Conservation (phyloP, 2,113 vertebrate species). For the Equus quagga region DNA sequence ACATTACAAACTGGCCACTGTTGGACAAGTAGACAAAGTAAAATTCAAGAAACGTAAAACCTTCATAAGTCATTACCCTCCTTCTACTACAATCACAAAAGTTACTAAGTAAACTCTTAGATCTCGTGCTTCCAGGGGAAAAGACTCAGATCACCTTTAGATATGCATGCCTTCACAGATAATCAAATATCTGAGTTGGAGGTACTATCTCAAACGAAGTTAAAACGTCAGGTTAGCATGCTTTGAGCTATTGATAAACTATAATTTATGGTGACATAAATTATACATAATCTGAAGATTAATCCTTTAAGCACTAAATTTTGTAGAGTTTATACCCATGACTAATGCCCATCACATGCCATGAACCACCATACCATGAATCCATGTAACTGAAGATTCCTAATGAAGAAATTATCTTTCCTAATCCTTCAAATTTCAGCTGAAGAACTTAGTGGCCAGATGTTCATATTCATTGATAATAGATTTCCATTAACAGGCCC, state of each 20-base stretch:
- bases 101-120: neutral
- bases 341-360: constrained; percentile 31
- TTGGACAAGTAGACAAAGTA: constrained; percentile 50
- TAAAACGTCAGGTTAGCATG: constrained; percentile 4
- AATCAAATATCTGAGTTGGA: neutral
- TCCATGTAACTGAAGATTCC: neutral
- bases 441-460: neutral
- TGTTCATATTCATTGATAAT: neutral
- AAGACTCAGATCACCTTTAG: neutral
- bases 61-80: neutral
- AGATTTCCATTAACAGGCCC: neutral
- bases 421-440: constrained; percentile 7
- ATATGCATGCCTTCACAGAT: neutral
- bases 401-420: constrained; percentile 33
- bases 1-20: constrained; percentile 54
- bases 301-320: constrained; percentile 42
- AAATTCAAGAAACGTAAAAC: constrained; percentile 56
- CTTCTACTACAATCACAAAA: constrained; percentile 11
- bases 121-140: neutral
- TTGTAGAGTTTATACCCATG: neutral
- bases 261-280: constrained; percentile 25
- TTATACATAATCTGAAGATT: constrained; percentile 41
- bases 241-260: constrained; percentile 41
- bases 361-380: neutral
- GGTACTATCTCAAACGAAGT: neutral